These are phyloP conservation scores for Esox niger DNA, from an alignment of 2,113 vertebrate species.

Conservation along the genomic window DNA sequence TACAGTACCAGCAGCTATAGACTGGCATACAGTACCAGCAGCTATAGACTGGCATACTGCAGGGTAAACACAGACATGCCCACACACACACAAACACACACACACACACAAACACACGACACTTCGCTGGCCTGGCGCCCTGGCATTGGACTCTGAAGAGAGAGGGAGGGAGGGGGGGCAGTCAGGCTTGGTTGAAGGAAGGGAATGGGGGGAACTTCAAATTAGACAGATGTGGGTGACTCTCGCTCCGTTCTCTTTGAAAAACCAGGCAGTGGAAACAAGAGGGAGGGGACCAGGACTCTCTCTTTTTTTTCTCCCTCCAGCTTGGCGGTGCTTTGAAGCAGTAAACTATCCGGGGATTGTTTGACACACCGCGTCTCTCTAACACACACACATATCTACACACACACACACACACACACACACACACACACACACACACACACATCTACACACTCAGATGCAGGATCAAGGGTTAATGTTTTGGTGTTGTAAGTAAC, in stretches of 20 bases:
- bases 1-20: not conserved
- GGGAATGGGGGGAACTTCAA: too few species aligned
- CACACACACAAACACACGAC: not conserved
- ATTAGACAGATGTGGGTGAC: too few species aligned
- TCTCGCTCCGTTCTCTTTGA: too few species aligned
- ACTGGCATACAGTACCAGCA: constrained; percentile 9
- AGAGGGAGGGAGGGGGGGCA: not conserved
- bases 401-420: not conserved
- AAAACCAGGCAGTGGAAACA: not conserved
- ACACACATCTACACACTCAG: not conserved
- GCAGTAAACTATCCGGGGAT: not conserved
- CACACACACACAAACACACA: not conserved
- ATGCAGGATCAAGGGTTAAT: too few species aligned
- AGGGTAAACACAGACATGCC: constrained; percentile 6
- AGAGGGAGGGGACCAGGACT: constrained; percentile 1
- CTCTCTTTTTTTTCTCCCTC: too few species aligned
- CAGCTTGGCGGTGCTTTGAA: too few species aligned
- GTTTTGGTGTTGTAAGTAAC: not conserved
- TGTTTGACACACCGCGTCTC: not conserved
- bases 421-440: not conserved
- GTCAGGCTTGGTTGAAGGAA: not conserved
- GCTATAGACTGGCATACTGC: constrained; percentile 11
- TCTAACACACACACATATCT: not conserved
- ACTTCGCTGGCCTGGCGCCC: not conserved
- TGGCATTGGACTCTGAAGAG: not conserved